A percentile compares a stretch with the other conserved stretches of the same genome.
phyloP scores from a whole-genome alignment of 1,140 invertebrate genomes.

The Lordiphosa stackelbergi region DNA sequence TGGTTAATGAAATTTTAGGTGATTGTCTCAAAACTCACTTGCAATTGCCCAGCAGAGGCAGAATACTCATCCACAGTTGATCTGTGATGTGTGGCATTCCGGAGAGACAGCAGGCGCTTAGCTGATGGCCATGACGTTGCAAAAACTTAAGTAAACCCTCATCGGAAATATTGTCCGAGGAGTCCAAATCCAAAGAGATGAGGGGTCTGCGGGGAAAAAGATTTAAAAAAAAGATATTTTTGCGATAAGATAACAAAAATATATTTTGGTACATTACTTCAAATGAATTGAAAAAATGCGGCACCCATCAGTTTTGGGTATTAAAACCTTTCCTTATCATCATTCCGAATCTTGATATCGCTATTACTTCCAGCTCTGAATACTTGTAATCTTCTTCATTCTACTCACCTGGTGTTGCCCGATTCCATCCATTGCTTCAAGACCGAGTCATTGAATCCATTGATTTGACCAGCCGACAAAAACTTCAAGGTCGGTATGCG shows the following conservation, averaged over 20 bases:
- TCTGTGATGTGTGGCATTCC: slow-evolving; percentile 99
- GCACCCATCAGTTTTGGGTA: too few relatives aligned
- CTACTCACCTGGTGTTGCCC: slow-evolving; percentile 83
- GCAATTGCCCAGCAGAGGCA: slow-evolving; percentile 92
- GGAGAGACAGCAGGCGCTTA: slow-evolving; percentile 91
- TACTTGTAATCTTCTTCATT: too few relatives aligned
- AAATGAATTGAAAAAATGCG: too few relatives aligned
- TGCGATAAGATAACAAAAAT: too few relatives aligned
- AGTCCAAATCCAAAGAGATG: slow-evolving; percentile 93
- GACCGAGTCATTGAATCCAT: slow-evolving; percentile 97
- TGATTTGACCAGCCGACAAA: slow-evolving; percentile 95
- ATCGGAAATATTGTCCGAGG: slow-evolving; percentile 96
- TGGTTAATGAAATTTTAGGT: too few relatives aligned
- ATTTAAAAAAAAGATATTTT: not conserved
- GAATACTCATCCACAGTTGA: slow-evolving; percentile 95
- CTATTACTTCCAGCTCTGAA: too few relatives aligned
- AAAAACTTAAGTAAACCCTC: slow-evolving; percentile 95
- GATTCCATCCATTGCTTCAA: slow-evolving; percentile 92
- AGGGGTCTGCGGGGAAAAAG: slow-evolving; percentile 77
- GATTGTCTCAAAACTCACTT: slow-evolving; percentile 81
- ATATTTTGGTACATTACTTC: too few relatives aligned
- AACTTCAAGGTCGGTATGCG: slow-evolving; percentile 92
- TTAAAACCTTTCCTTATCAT: too few relatives aligned
- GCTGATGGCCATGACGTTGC: slow-evolving; percentile 90
- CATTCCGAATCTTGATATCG: too few relatives aligned